Evolutionary conservation across 2,797 vertebrate genomes (phyloP), one percentile per base, ranked within the genome.

Genomic region (Syngnathus acus): DNA sequence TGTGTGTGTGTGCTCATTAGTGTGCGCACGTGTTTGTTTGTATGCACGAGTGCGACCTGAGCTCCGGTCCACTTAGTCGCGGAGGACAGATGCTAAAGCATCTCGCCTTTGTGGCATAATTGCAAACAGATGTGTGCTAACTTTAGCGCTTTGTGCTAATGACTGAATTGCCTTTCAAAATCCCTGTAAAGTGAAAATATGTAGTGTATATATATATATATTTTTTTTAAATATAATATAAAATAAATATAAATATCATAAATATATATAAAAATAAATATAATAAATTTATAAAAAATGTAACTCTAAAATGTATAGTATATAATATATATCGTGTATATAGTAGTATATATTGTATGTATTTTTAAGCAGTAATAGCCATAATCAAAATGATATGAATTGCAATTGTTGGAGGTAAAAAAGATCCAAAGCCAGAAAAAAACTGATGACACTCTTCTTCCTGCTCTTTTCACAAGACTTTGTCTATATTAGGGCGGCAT

Each of bases 31-130:
- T 61, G 67, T 73, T 66, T 75, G 59, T 68, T 72, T 68, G 68
- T 63, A 68, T 21, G 60, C 32, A 68, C 60, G 64, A 40, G 53
- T 68, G 51, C 61, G 69, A 73, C 64, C 74, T 71, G 68, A 78
- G 68, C 77, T 74, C 69, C 6, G 55, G 65, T 70, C 78, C 75
- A 81, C 75, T 83, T 82, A 85, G 75, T 79, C 72, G 72, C 45
- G 64, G 80, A 65, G 60, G 70, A 79, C 75, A 88, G 86, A 85
- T 79, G 86, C 72, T 85, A 83, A 77, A 84, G 74, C 69, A 70
- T 45, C 72, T 50, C 2, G 74, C 64, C 79, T 73, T 66, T 21
- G 47, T 0, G 7, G 6, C 4, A 3, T 77, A 73, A 85, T 81
- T 69, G 75, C 74, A 78, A 78, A 71, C 84, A 88, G 78, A 85